These are phyloP conservation scores for Incurvaria masculella DNA, from an alignment of 2,888 invertebrate genomes.

Conservation along the genomic window DNA sequence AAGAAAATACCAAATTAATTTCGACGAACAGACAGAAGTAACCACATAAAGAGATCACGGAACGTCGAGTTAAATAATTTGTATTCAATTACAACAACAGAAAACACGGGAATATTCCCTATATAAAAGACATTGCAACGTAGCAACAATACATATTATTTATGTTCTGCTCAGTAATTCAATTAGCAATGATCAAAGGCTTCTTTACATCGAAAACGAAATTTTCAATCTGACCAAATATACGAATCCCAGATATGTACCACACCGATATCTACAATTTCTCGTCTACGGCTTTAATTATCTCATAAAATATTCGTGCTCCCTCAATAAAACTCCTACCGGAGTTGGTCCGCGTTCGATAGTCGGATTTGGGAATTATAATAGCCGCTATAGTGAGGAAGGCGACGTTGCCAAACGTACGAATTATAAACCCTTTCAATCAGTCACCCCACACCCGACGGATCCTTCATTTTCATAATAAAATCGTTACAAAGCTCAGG, in stretches of 20 bases:
- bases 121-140: neutral
- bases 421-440: constrained; percentile 56
- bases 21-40: constrained; percentile 31
- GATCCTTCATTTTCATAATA: constrained; percentile 58
- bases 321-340: constrained; percentile 46
- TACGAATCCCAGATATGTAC: too few species aligned
- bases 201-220: too few species aligned
- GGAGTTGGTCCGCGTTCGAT: neutral
- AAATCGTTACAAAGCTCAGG: constrained; percentile 46
- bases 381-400: constrained; percentile 27
- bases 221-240: too few species aligned
- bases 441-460: constrained; percentile 17
- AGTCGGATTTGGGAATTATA: neutral
- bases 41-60: constrained; percentile 27
- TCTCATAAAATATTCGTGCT: constrained; percentile 48
- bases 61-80: constrained; percentile 8
- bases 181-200: too few species aligned
- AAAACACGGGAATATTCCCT: constrained; percentile 3
- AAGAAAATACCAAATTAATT: constrained; percentile 4
- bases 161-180: too few species aligned
- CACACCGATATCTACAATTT: neutral
- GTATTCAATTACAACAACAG: constrained; percentile 32
- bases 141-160: neutral
- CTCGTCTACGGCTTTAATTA: constrained; percentile 40
- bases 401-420: constrained; percentile 38